Evolutionary conservation across 2,888 invertebrate species (phyloP).

Genomic region (Chrysopilus asiliformis): DNA sequence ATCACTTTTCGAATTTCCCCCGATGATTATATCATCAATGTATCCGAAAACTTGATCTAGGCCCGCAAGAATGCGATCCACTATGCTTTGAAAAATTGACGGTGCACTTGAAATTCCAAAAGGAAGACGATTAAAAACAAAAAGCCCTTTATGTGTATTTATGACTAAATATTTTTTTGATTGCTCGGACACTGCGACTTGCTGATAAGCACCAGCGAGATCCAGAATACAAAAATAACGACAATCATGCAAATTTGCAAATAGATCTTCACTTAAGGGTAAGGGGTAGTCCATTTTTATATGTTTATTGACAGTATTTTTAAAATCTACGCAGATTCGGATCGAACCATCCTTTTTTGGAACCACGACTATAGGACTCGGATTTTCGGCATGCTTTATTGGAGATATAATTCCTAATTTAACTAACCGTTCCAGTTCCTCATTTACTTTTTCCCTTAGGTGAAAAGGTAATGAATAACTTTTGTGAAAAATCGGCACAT

Average conservation of each 20-base stretch:
- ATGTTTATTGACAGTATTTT: conserved; percentile 17
- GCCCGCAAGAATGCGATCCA: conserved; percentile 13
- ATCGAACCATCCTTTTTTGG: conserved; percentile 19
- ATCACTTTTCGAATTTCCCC: conserved; percentile 6
- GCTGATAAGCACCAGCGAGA: conserved; percentile 18
- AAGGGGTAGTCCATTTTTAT: conserved; percentile 20
- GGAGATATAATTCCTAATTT: conserved; percentile 15
- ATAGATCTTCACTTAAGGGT: conserved; percentile 22
- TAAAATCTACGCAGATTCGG: conserved; percentile 25
- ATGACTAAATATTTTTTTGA: conserved; percentile 20
- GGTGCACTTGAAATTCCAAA: conserved; percentile 14
- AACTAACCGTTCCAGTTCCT: conserved; percentile 15
- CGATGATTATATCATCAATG: conserved; percentile 13
- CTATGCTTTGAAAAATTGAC: conserved; percentile 11
- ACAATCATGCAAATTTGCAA: conserved; percentile 18
- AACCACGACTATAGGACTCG: conserved; percentile 23
- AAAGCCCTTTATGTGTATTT: conserved; percentile 18
- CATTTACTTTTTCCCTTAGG: conserved; percentile 16
- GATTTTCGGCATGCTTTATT: conserved; percentile 19
- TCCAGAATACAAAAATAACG: conserved; percentile 16
- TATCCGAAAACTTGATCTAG: conserved; percentile 8
- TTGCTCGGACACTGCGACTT: conserved; percentile 14
- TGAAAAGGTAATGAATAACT: conserved; percentile 17
- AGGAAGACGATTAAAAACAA: conserved; percentile 12
- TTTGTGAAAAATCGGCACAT: conserved; percentile 16